phyloP scores from a whole-genome alignment of 2,113 vertebrate species.

The Neotoma lepida region DNA sequence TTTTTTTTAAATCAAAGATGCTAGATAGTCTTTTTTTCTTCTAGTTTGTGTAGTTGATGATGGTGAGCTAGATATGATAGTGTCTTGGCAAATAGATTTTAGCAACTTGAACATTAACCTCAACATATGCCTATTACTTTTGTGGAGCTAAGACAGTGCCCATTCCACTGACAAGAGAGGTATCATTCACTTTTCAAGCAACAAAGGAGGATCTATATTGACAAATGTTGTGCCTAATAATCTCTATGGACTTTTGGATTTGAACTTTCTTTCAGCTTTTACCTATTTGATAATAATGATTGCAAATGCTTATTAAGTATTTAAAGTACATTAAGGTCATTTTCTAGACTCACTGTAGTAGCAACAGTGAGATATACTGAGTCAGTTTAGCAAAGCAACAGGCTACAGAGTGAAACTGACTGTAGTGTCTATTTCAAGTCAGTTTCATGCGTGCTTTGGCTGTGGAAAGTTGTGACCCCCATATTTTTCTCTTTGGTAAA shows the following conservation, averaged over 20 bases:
- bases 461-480: neutral
- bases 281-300: neutral
- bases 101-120: neutral
- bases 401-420: neutral
- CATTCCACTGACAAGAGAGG: neutral
- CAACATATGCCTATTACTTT: neutral
- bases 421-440: neutral
- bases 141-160: neutral
- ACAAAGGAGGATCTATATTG: neutral
- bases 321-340: neutral
- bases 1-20: no score
- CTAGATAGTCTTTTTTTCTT: neutral
- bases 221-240: neutral
- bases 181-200: neutral
- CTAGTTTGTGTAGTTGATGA: neutral
- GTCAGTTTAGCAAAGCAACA: neutral
- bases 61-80: neutral
- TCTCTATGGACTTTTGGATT: neutral
- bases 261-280: neutral
- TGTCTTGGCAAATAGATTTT: neutral
- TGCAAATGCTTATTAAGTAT: neutral
- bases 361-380: neutral
- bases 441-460: accelerated
- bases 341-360: neutral
- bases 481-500: neutral